Evolutionary conservation across 2,113 vertebrate genomes (phyloP).

Genomic region (Aptenodytes forsteri): DNA sequence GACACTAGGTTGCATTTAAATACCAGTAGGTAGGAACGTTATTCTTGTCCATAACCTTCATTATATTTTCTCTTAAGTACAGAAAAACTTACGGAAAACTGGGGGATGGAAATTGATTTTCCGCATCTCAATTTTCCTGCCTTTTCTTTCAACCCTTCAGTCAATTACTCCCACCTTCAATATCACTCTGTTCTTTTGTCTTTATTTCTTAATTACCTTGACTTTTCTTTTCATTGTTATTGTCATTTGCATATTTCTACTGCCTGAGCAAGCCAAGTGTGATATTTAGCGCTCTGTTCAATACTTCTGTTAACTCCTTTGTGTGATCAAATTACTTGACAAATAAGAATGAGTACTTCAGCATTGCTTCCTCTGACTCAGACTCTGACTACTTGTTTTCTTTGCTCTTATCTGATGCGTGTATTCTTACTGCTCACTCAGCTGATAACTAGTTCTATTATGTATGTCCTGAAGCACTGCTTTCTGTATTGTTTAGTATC

Average conservation of each 20-base stretch:
- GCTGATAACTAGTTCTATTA: background rate
- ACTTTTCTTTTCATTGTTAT: slow-evolving; percentile 29
- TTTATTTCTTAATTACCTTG: slow-evolving; percentile 46
- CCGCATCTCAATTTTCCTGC: background rate
- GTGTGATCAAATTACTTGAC: background rate
- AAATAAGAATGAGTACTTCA: background rate
- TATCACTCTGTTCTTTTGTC: slow-evolving; percentile 24
- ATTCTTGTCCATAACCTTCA: background rate
- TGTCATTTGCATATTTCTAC: slow-evolving; percentile 10
- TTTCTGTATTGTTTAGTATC: background rate
- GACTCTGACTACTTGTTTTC: slow-evolving; percentile 20
- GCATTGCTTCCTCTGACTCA: slow-evolving; percentile 20
- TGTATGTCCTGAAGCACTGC: background rate
- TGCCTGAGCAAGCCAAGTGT: slow-evolving; percentile 2
- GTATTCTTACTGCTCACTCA: background rate
- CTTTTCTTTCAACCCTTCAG: slow-evolving; percentile 5
- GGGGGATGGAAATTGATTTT: background rate
- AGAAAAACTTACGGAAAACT: background rate
- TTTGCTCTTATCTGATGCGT: background rate
- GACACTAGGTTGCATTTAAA: background rate
- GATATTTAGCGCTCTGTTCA: slow-evolving; percentile 11
- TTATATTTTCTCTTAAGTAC: background rate
- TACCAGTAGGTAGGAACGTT: background rate
- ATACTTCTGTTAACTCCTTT: background rate
- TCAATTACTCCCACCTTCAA: slow-evolving; percentile 41